A percentile compares a stretch with the other conserved stretches of the same genome.
phyloP scores from a whole-genome alignment of 2,888 invertebrate species.

The Netelia fuscicornis region DNA sequence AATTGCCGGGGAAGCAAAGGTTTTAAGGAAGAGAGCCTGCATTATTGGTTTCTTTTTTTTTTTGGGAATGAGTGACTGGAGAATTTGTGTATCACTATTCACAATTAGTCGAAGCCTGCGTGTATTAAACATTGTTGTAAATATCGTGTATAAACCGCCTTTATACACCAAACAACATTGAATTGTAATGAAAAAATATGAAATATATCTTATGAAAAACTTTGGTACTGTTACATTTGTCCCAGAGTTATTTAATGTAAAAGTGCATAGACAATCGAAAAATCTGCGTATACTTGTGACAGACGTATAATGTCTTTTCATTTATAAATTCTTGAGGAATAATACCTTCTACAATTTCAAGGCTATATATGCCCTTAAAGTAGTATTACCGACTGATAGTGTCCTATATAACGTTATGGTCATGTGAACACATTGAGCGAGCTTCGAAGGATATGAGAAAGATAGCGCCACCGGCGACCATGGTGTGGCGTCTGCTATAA shows the following conservation, averaged over 20 bases:
- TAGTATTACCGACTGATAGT: too few species aligned
- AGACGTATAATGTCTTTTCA: too few species aligned
- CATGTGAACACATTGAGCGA: too few species aligned
- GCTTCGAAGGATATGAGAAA: too few species aligned
- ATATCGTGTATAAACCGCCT: slow-evolving; percentile 22
- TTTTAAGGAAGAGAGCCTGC: not conserved
- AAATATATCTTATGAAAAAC: slow-evolving; percentile 40
- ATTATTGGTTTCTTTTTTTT: not conserved
- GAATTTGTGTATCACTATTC: not conserved
- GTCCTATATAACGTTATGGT: too few species aligned
- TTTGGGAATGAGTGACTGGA: not conserved
- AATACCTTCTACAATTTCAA: too few species aligned
- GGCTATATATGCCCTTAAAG: too few species aligned
- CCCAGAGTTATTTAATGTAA: not conserved
- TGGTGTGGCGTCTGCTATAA: too few species aligned
- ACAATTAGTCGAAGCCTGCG: too few species aligned
- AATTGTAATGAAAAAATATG: slow-evolving; percentile 19
- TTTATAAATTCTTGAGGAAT: too few species aligned
- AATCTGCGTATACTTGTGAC: not conserved
- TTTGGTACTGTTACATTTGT: slow-evolving; percentile 9
- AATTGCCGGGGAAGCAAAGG: not conserved
- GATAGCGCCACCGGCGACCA: too few species aligned
- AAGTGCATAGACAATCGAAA: not conserved
- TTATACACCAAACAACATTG: slow-evolving; percentile 12
- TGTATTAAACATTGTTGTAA: too few species aligned